Conservation (phyloP, 2,113 vertebrate species). For the Podocnemis expansa region DNA sequence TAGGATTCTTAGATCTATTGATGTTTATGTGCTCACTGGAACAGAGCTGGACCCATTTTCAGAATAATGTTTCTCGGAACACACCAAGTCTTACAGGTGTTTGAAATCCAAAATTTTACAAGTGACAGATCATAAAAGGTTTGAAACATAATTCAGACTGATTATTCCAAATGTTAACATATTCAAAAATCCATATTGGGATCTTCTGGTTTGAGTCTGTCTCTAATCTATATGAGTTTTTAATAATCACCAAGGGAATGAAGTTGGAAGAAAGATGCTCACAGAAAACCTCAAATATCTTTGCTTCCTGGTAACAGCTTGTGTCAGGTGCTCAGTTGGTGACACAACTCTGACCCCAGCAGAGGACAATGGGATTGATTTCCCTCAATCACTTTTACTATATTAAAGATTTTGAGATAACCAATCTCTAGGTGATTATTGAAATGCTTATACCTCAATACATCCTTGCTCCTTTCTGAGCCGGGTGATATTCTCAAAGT, state of each 20-base stretch:
- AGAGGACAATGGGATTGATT: background rate
- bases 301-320: background rate
- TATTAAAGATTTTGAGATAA: background rate
- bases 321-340: background rate
- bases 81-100: rapidly evolving
- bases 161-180: background rate
- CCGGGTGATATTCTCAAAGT: no score
- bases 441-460: background rate
- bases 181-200: background rate
- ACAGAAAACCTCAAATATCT: background rate
- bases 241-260: background rate
- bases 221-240: background rate
- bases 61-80: background rate
- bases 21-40: background rate
- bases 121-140: background rate
- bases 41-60: background rate
- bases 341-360: background rate
- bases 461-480: background rate
- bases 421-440: background rate
- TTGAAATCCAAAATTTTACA: background rate
- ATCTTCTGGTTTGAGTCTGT: background rate
- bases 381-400: background rate
- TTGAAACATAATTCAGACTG: background rate
- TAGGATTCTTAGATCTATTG: background rate
- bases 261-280: background rate